Base-by-base conservation (phyloP, 2,888 invertebrate genomes). In the Diplazon laetatorius region DNA sequence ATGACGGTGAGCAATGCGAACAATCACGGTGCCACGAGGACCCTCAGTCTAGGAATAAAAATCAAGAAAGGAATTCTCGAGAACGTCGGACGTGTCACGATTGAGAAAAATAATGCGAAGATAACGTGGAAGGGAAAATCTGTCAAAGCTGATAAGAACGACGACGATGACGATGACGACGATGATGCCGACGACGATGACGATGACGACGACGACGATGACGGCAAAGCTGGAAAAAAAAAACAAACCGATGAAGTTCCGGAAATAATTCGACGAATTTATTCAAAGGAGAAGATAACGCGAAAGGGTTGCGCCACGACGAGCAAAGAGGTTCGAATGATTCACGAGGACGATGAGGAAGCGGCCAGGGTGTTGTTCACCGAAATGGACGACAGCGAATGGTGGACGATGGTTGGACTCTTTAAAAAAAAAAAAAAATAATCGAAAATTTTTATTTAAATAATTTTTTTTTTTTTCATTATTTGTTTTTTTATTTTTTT, bases 371-470 rank as follows among this genome's bases (percentile, higher is more conserved):
- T 88, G 22, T 62, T 88, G 1, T 85, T 89, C 10, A 84, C 87
- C 0, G 88, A 87, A 66, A 83, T 88, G 82, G 86, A 88, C 18
- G 87, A 90, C 18, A 85, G 75, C 62, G 90, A 90, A 71, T 90
- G 89, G 89, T 90, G 89, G 89, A 89, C 88, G 5, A 88, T 89
- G 89, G 90, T 90, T 35, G 83, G 69, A n/a, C n/a, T n/a, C n/a
- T n/a, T n/a, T n/a, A n/a, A n/a, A n/a, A n/a, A n/a, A n/a, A n/a
- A n/a, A n/a, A n/a, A n/a, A n/a, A n/a, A n/a, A n/a, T n/a, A n/a
- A n/a, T n/a, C n/a, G n/a, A n/a, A n/a, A n/a, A n/a, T n/a, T n/a
- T n/a, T n/a, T n/a, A n/a, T n/a, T n/a, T n/a, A n/a, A 55, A 62
- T 52, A 39, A n/a, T 25, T 30, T 57, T 55, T 55, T 30, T 55